phyloP scores from a whole-genome alignment of 2,797 vertebrate species.

The Galaxias olidus region DNA sequence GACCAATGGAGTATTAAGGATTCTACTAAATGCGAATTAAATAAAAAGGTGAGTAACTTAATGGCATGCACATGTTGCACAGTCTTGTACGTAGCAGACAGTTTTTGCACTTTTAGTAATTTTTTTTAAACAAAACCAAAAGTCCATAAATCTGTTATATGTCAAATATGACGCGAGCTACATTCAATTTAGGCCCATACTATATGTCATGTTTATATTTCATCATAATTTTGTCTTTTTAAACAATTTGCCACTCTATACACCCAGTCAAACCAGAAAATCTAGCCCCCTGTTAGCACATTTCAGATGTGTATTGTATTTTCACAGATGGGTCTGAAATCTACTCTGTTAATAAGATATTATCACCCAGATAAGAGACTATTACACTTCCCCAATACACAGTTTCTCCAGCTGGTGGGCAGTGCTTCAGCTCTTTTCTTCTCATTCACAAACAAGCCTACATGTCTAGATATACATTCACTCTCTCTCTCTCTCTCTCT shows the following conservation, averaged over 20 bases:
- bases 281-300: neutral
- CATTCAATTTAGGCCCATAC: too few relatives aligned
- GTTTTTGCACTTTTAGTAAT: too few relatives aligned
- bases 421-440: neutral
- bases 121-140: too few relatives aligned
- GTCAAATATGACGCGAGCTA: too few relatives aligned
- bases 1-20: conserved; percentile 71
- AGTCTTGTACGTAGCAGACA: too few relatives aligned
- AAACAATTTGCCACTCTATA: neutral
- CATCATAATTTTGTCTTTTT: neutral
- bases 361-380: conserved; percentile 60
- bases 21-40: conserved; percentile 70
- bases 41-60: conserved; percentile 76
- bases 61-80: neutral
- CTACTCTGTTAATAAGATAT: conserved; percentile 71
- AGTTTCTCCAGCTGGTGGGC: conserved; percentile 30
- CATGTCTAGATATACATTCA: neutral
- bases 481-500: too few relatives aligned
- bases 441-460: too few relatives aligned
- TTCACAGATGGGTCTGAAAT: conserved; percentile 56
- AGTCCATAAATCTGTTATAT: too few relatives aligned
- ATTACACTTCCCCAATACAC: conserved; percentile 59
- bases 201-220: too few relatives aligned
- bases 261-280: conserved; percentile 9
- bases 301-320: conserved; percentile 65